These are phyloP conservation scores for Nomada hirtipes DNA, from an alignment of 2,888 invertebrate species.

Conservation along the genomic window DNA sequence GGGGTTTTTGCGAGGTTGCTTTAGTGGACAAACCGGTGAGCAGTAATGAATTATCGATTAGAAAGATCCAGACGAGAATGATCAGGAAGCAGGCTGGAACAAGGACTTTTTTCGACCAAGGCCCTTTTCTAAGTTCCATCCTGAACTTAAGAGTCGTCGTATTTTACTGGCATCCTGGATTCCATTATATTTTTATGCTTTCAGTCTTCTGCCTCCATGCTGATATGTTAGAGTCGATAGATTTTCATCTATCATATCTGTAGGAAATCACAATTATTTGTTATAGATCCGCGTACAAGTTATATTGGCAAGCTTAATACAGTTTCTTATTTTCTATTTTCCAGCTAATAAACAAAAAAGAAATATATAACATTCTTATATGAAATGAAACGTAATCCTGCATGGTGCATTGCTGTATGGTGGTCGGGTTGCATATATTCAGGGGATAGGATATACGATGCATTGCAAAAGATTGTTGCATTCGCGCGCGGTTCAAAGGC, in stretches of 20 bases:
- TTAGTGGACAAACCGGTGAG: constrained; percentile 74
- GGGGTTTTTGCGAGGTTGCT: constrained; percentile 63
- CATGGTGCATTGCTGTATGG: not conserved
- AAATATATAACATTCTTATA: not conserved
- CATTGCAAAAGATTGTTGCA: not conserved
- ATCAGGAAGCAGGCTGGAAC: constrained; percentile 68
- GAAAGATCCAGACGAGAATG: constrained; percentile 75
- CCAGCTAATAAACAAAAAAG: not conserved
- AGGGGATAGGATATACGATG: not conserved
- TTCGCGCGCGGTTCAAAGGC: too few relatives aligned
- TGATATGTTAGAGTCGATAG: constrained; percentile 32
- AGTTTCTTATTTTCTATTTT: not conserved
- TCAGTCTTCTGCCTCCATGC: constrained; percentile 43
- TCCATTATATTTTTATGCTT: constrained; percentile 61
- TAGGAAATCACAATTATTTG: not conserved
- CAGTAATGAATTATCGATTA: constrained; percentile 76
- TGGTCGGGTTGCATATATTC: not conserved
- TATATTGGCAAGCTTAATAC: not conserved
- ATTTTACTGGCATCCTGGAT: constrained; percentile 67
- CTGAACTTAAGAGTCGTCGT: constrained; percentile 66
- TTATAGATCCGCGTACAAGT: not conserved
- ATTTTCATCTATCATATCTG: constrained; percentile 21
- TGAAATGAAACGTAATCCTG: not conserved
- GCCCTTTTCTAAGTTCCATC: constrained; percentile 66
- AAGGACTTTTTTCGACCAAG: constrained; percentile 64